Conservation (phyloP, 2,113 vertebrate species). For the Xenopus borealis region DNA sequence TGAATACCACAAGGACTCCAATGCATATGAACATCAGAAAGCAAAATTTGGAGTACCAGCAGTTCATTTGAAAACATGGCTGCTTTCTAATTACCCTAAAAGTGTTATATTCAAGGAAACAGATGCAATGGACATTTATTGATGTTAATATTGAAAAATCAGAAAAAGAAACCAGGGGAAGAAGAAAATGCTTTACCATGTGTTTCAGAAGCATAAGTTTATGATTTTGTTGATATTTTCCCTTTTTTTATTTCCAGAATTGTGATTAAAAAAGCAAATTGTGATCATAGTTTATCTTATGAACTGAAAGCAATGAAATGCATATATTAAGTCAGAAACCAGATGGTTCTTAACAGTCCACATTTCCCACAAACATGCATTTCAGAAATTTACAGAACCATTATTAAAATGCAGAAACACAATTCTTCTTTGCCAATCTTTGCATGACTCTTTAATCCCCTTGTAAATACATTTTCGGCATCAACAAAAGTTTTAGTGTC, state of each 20-base stretch:
- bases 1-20: background rate
- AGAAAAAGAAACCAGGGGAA: too few relatives aligned
- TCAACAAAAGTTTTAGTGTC: conserved; percentile 20
- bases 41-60: too few relatives aligned
- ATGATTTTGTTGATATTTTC: too few relatives aligned
- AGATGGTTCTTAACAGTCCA: conserved; percentile 41
- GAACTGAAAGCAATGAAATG: background rate
- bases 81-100: background rate
- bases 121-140: background rate
- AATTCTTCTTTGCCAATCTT: conserved; percentile 13
- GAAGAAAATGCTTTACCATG: too few relatives aligned
- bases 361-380: conserved; percentile 40
- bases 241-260: too few relatives aligned
- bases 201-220: too few relatives aligned
- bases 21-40: background rate
- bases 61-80: background rate
- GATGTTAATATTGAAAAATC: background rate
- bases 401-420: conserved; percentile 25
- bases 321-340: conserved; percentile 15
- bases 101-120: background rate
- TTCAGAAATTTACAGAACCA: conserved; percentile 31
- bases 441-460: conserved; percentile 4
- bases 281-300: too few relatives aligned
- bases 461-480: conserved; percentile 19
- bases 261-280: too few relatives aligned